These are phyloP conservation scores for Actinopyga echinites DNA, from an alignment of 53 echinoderm and acorn worm species.

Conservation along the genomic window DNA sequence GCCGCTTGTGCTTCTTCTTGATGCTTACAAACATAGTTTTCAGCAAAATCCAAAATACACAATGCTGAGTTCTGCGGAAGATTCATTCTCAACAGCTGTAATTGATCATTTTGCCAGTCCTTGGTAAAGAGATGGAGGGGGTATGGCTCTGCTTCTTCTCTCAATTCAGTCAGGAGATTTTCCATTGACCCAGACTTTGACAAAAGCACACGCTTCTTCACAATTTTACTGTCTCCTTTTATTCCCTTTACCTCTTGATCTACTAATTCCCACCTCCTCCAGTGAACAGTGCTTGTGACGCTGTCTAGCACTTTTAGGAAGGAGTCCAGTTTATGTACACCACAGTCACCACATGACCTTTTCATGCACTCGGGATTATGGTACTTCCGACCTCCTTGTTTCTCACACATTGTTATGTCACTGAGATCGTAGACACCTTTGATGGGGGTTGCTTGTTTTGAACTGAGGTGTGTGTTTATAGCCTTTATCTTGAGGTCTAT, in stretches of 20 bases:
- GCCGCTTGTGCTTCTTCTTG: not conserved
- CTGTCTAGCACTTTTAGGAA: conserved; percentile 7
- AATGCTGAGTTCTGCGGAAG: not conserved
- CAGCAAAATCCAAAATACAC: not conserved
- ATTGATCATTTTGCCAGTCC: conserved; percentile 49
- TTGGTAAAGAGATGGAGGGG: conserved; percentile 44
- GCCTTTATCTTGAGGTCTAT: conserved; percentile 43
- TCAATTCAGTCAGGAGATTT: conserved; percentile 15
- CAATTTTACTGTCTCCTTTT: not conserved
- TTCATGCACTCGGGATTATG: conserved; percentile 31
- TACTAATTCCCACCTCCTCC: conserved; percentile 46
- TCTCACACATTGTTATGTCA: conserved; percentile 29
- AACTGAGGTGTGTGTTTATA: conserved; percentile 20
- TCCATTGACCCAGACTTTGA: not conserved
- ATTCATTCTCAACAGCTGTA: not conserved
- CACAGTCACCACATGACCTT: conserved; percentile 43
- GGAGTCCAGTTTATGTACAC: conserved; percentile 35
- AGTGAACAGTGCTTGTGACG: conserved; percentile 14
- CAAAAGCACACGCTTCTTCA: conserved; percentile 5
- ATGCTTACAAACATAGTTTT: not conserved
- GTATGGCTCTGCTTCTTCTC: conserved; percentile 24
- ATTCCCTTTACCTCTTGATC: conserved; percentile 5
- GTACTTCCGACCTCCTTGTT: conserved; percentile 13
- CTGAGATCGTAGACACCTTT: conserved; percentile 3
- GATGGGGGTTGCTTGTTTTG: conserved; percentile 17